Conservation (phyloP, 2,113 vertebrate species). For the Ophiodon elongatus region DNA sequence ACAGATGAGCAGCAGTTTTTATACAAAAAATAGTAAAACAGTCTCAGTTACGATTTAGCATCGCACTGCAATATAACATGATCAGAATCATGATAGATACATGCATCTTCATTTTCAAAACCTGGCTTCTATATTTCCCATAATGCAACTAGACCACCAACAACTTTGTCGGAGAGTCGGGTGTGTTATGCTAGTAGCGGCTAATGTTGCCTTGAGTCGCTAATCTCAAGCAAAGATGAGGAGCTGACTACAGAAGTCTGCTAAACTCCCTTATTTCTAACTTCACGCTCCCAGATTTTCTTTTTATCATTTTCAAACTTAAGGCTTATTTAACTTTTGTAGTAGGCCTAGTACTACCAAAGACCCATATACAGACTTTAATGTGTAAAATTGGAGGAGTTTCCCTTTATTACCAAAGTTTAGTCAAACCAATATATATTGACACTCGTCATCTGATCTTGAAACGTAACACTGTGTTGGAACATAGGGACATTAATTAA, state of each 20-base stretch:
- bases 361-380: not conserved
- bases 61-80: not conserved
- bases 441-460: not conserved
- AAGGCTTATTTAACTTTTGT: not conserved
- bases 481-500: not conserved
- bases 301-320: not conserved
- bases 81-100: not conserved
- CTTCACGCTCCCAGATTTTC: not conserved
- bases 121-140: not conserved
- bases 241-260: not conserved
- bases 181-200: not conserved
- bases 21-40: not conserved
- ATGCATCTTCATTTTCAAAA: not conserved
- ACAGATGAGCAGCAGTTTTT: not conserved
- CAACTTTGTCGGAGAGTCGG: not conserved
- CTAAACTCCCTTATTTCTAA: not conserved
- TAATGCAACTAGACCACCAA: not conserved
- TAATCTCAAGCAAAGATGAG: not conserved
- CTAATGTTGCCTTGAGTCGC: not conserved
- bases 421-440: not conserved
- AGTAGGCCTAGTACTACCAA: not conserved
- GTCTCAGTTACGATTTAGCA: not conserved
- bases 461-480: not conserved
- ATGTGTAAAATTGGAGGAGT: not conserved
- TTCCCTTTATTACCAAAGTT: not conserved